These are phyloP conservation scores for Lypha dubia DNA, from an alignment of 2,888 invertebrate species.

Conservation along the genomic window DNA sequence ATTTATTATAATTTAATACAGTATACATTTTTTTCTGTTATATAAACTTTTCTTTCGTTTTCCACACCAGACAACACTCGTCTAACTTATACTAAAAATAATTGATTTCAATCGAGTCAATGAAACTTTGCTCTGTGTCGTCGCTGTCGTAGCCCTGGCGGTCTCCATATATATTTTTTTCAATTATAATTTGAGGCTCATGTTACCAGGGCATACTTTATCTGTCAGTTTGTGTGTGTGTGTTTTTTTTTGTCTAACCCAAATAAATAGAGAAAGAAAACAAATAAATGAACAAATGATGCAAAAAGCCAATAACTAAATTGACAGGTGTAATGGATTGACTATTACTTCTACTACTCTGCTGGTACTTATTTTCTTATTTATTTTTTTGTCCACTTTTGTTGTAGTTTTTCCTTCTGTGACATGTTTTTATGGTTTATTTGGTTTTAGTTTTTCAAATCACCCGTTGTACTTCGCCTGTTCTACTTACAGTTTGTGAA, in stretches of 20 bases:
- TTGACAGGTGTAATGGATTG: constrained; percentile 72
- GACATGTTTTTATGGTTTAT: constrained; percentile 60
- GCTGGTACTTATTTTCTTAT: constrained; percentile 14
- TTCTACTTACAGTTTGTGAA: background rate
- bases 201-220: constrained; percentile 36
- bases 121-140: constrained; percentile 26
- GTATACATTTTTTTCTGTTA: background rate
- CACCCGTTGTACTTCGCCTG: background rate
- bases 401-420: background rate
- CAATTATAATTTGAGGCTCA: constrained; percentile 34
- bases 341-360: constrained; percentile 36
- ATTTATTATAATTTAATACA: constrained; percentile 56
- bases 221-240: constrained; percentile 6
- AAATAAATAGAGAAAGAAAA: constrained; percentile 53
- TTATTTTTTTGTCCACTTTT: too few relatives aligned
- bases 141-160: background rate
- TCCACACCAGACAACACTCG: constrained; percentile 44
- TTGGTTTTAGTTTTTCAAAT: constrained; percentile 46
- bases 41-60: background rate
- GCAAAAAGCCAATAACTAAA: constrained; percentile 64
- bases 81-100: constrained; percentile 50
- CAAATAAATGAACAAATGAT: constrained; percentile 38
- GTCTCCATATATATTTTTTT: constrained; percentile 5
- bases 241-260: constrained; percentile 33
- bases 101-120: constrained; percentile 41